Evolutionary conservation across 1,140 invertebrate species (phyloP).

Genomic region (Brachionus rotundiformis): DNA sequence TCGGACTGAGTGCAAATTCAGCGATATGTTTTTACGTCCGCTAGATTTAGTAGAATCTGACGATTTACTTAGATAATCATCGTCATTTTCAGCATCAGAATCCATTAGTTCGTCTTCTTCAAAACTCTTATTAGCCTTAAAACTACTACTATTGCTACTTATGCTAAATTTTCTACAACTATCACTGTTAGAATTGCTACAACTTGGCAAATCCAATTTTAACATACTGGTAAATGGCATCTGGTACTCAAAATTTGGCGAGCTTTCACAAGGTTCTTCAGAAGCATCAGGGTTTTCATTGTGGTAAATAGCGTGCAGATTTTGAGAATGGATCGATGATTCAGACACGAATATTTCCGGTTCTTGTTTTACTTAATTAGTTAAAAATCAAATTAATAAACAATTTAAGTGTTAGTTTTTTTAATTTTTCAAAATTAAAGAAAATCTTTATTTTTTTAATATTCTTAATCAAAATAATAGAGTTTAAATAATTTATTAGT

Average conservation of each 20-base stretch:
- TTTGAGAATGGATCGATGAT: background rate
- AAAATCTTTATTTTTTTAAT: too few species aligned
- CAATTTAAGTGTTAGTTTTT: too few species aligned
- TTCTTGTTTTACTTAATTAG: background rate
- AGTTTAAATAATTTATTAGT: too few species aligned
- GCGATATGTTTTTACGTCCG: background rate
- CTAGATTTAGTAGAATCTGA: background rate
- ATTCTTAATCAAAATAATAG: too few species aligned
- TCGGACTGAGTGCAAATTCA: slow-evolving; percentile 6
- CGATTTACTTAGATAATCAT: background rate
- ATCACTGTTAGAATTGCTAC: slow-evolving; percentile 34
- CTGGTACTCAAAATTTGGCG: background rate
- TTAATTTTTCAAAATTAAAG: background rate
- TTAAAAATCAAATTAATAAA: background rate
- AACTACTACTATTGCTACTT: slow-evolving; percentile 23
- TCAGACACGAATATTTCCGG: background rate
- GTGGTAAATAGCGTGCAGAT: background rate
- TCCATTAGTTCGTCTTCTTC: slow-evolving; percentile 1
- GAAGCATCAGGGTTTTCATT: background rate
- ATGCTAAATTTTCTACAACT: background rate
- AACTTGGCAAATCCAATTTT: background rate
- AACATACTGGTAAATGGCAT: background rate
- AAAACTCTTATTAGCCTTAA: background rate
- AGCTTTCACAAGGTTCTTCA: background rate
- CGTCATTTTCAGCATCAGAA: slow-evolving; percentile 23